Conservation (phyloP, 2,113 vertebrate genomes). For the Ondatra zibethicus region DNA sequence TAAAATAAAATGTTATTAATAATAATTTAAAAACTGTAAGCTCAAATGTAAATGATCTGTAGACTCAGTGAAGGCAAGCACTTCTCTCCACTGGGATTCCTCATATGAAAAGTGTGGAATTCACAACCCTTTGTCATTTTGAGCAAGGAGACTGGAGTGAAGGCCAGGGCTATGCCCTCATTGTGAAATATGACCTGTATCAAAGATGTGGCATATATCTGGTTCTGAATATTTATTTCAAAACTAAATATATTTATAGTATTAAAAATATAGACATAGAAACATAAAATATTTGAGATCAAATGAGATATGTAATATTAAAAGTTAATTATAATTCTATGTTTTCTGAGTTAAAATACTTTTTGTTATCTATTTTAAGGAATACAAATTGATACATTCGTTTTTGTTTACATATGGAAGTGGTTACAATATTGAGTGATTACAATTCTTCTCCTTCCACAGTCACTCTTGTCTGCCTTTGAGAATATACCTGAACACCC, state of each 20-base stretch:
- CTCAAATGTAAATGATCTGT: background rate
- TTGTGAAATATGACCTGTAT: background rate
- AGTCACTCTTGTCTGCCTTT: background rate
- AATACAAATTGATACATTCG: background rate
- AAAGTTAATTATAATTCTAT: background rate
- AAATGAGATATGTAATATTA: background rate
- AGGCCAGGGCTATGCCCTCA: background rate
- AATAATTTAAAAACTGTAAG: background rate
- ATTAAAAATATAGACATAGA: background rate
- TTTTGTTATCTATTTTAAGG: background rate
- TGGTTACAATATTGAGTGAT: fast-evolving
- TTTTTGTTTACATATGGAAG: background rate
- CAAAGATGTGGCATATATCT: background rate
- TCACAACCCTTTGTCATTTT: background rate
- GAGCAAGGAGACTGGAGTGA: background rate
- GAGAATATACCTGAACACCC: background rate
- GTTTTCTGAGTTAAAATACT: background rate
- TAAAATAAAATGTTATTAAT: background rate
- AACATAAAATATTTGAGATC: background rate
- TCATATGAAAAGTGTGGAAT: background rate
- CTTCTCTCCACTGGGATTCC: background rate
- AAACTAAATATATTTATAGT: background rate
- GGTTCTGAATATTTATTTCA: background rate
- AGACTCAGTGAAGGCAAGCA: background rate
- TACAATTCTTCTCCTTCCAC: background rate